A percentile compares a stretch with the other conserved stretches of the same genome.
Conservation (phyloP, 1,140 invertebrate species). For the Andricus grossulariae region DNA sequence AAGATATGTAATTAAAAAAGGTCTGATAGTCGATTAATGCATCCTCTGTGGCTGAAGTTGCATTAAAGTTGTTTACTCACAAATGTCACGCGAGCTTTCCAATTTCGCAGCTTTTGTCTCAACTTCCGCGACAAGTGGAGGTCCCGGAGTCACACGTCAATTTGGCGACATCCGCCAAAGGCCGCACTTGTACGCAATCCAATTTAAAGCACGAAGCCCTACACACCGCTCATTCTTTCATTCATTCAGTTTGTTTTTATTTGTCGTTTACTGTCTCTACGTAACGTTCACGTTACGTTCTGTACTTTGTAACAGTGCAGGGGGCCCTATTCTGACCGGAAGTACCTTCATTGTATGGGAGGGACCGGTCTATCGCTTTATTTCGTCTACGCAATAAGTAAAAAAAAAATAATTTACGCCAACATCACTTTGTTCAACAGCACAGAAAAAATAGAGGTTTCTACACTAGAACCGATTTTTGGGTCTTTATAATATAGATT, state of each 20-base stretch:
- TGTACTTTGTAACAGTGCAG: not conserved
- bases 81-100: not conserved
- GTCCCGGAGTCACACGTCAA: slow-evolving; percentile 73
- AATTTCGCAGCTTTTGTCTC: slow-evolving; percentile 43
- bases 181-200: slow-evolving; percentile 71
- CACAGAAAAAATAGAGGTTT: too few relatives aligned
- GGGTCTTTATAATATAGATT: too few relatives aligned
- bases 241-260: slow-evolving; percentile 33
- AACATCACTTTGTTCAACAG: too few relatives aligned
- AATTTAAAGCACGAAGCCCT: slow-evolving; percentile 73
- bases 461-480: too few relatives aligned
- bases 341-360: slow-evolving; percentile 53
- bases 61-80: not conserved
- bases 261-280: slow-evolving; percentile 29
- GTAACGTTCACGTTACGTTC: slow-evolving; percentile 5
- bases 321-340: slow-evolving; percentile 44
- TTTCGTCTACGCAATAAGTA: too few relatives aligned
- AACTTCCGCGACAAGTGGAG: slow-evolving; percentile 49
- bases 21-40: not conserved
- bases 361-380: slow-evolving; percentile 29
- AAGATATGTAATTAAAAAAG: too few relatives aligned
- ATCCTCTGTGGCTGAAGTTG: not conserved
- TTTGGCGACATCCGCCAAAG: slow-evolving; percentile 74
- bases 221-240: slow-evolving; percentile 53
- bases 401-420: too few relatives aligned